These are phyloP conservation scores for Melanerpes aurifrons DNA, from an alignment of 2,113 vertebrate species.

Conservation along the genomic window DNA sequence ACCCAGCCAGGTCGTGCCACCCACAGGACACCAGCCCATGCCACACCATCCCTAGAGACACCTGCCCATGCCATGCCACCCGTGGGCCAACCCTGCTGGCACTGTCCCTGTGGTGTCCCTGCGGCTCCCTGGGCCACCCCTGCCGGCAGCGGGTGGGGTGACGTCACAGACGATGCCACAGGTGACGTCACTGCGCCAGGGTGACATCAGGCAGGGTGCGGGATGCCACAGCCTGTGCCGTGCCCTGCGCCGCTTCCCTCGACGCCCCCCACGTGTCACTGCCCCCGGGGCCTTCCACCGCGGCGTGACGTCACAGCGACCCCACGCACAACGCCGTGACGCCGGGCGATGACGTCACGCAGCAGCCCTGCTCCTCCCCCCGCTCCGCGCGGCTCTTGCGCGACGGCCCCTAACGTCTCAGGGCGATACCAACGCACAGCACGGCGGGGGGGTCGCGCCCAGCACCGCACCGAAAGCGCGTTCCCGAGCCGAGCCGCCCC, in stretches of 20 bases:
- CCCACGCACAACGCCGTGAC: neutral
- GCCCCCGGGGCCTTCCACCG: too few species aligned
- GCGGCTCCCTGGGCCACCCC: too few species aligned
- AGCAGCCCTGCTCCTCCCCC: neutral
- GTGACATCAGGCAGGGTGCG: too few species aligned
- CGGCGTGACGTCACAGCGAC: too few species aligned
- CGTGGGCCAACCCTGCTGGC: too few species aligned
- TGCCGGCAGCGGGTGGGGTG: neutral
- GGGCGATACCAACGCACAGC: neutral
- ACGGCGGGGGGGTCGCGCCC: neutral
- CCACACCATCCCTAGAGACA: too few species aligned
- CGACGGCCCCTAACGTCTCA: neutral
- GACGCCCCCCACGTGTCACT: too few species aligned
- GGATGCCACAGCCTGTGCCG: too few species aligned
- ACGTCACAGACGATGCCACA: neutral
- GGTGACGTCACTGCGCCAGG: neutral
- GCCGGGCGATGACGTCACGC: neutral
- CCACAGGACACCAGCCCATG: neutral
- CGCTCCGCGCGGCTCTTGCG: neutral
- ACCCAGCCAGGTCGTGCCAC: too few species aligned
- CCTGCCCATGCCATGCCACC: too few species aligned
- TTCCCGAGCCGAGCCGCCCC: too few species aligned
- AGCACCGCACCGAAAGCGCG: accelerated
- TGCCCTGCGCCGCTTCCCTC: too few species aligned
- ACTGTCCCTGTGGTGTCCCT: neutral